These are phyloP conservation scores for Autographa gamma DNA, from an alignment of 2,888 invertebrate species.

Conservation along the genomic window DNA sequence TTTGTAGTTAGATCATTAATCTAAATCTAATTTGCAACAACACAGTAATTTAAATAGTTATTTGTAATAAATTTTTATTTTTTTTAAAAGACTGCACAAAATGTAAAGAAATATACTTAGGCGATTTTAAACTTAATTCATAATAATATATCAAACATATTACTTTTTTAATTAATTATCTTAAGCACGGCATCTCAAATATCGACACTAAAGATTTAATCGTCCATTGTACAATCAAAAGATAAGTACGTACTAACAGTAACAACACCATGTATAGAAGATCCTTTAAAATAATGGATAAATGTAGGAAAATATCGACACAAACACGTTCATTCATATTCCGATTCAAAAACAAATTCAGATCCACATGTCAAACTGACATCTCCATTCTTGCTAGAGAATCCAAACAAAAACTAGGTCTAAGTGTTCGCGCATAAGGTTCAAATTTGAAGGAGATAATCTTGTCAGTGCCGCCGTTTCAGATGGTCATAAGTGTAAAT, in stretches of 20 bases:
- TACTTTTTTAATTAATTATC: too few species aligned
- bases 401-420: constrained; percentile 24
- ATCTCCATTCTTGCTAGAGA: constrained; percentile 7
- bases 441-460: constrained; percentile 37
- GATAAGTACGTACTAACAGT: too few species aligned
- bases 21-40: not conserved
- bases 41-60: too few species aligned
- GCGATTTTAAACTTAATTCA: too few species aligned
- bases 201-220: too few species aligned
- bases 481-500: constrained; percentile 82
- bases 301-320: not conserved
- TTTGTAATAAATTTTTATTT: too few species aligned
- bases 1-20: not conserved
- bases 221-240: too few species aligned
- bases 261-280: too few species aligned
- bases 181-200: too few species aligned
- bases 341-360: not conserved
- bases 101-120: too few species aligned
- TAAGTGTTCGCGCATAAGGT: constrained; percentile 29
- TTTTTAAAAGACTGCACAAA: too few species aligned
- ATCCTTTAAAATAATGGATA: not conserved
- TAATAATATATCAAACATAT: too few species aligned
- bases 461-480: constrained; percentile 62
- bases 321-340: not conserved
- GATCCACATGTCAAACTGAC: not conserved